A percentile compares a stretch with the other conserved stretches of the same genome.
Conservation (phyloP, 1,140 invertebrate species). For the Zaprionus ghesquierei region DNA sequence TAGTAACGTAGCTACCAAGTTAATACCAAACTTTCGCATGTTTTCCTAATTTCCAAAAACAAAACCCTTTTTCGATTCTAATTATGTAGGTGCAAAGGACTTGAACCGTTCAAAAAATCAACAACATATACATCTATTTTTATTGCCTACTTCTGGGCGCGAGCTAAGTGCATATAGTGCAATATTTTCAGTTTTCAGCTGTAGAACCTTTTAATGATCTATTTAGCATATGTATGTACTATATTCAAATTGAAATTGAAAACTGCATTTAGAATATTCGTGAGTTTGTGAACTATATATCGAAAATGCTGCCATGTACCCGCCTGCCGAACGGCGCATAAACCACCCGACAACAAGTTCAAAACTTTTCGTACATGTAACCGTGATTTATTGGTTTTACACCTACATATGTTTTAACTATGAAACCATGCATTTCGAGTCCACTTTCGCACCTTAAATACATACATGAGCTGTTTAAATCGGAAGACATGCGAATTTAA, state of each 20-base stretch:
- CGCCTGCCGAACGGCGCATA: conserved; percentile 29
- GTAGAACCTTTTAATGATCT: not conserved
- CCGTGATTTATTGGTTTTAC: not conserved
- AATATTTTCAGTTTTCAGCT: not conserved
- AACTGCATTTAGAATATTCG: conserved; percentile 28
- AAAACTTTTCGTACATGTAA: not conserved
- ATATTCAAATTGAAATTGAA: not conserved
- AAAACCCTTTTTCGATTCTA: not conserved
- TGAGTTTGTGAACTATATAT: conserved; percentile 6
- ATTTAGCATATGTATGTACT: not conserved
- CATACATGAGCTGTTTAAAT: not conserved
- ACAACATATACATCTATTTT: not conserved
- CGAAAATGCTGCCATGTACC: conserved; percentile 38
- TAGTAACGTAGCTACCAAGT: not conserved
- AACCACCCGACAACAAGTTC: conserved; percentile 30
- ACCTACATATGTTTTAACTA: not conserved
- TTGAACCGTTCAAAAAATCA: not conserved
- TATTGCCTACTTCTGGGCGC: conserved; percentile 29
- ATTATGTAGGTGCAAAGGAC: not conserved
- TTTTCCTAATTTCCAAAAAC: not conserved
- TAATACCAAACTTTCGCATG: conserved; percentile 2
- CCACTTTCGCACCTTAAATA: not conserved
- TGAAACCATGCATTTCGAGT: not conserved
- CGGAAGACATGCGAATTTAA: conserved; percentile 47
- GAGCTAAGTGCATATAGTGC: no score